Evolutionary conservation across 2,113 vertebrate genomes (phyloP).

Genomic region (Neogobius melanostomus): DNA sequence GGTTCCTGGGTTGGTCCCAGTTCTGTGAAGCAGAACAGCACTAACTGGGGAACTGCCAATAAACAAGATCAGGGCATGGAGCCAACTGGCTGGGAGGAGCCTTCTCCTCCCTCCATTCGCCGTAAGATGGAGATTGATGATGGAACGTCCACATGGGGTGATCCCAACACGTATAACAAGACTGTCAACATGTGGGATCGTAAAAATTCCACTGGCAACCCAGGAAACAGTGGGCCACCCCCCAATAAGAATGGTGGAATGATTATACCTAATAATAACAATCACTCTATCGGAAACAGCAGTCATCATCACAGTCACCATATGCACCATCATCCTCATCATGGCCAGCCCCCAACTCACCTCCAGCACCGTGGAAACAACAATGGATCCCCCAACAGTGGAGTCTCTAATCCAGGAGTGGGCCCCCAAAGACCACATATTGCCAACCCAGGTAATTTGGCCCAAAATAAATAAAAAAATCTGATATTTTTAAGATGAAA

Average conservation of each 20-base stretch:
- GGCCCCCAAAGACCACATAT: conserved; percentile 85
- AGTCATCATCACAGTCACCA: conserved; percentile 67
- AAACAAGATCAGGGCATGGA: conserved; percentile 86
- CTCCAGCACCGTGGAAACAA: conserved; percentile 81
- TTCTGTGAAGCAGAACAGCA: conserved; percentile 89
- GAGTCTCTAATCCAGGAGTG: conserved; percentile 81
- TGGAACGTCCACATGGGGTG: conserved; percentile 98
- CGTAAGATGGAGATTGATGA: conserved; percentile 99
- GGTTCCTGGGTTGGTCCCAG: conserved; percentile 91
- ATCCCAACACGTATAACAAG: conserved; percentile 89
- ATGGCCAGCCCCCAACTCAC: conserved; percentile 74
- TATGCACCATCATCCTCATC: conserved; percentile 73
- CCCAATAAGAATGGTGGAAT: conserved; percentile 78
- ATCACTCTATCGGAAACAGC: conserved; percentile 69
- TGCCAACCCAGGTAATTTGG: conserved; percentile 83
- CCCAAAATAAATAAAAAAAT: neutral
- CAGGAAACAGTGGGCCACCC: conserved; percentile 83
- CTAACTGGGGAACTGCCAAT: conserved; percentile 80
- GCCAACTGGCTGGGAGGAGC: conserved; percentile 95
- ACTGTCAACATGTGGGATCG: conserved; percentile 98
- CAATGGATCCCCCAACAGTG: conserved; percentile 80
- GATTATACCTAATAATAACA: conserved; percentile 65
- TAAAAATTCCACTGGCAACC: conserved; percentile 86
- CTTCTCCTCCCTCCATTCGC: conserved; percentile 92
- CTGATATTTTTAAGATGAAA: no score